A percentile compares a stretch with the other conserved stretches of the same genome.
phyloP scores from a whole-genome alignment of 30 jellyfish, hydroid and myxozoan species.

The Catostylus mosaicus region DNA sequence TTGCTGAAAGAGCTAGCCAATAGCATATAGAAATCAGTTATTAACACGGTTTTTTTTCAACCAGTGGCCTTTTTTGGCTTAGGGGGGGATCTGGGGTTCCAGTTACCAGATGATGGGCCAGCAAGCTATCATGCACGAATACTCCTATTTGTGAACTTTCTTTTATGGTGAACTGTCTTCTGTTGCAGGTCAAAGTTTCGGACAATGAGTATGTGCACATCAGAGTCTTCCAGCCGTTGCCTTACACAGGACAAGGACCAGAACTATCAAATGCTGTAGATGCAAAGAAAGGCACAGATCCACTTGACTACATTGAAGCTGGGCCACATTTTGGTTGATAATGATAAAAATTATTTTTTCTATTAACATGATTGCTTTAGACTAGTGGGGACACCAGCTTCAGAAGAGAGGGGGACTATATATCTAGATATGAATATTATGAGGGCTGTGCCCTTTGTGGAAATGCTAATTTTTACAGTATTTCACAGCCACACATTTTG shows the following conservation, averaged over 20 bases:
- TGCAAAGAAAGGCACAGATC: neutral
- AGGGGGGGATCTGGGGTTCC: too few relatives aligned
- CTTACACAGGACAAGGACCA: conserved; percentile 19
- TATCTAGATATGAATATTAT: too few relatives aligned
- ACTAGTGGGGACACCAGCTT: too few relatives aligned
- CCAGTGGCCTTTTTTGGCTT: too few relatives aligned
- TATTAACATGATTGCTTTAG: too few relatives aligned
- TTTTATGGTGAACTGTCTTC: neutral
- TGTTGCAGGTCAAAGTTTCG: conserved; percentile 64
- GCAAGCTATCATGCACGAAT: neutral
- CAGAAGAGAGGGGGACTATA: too few relatives aligned
- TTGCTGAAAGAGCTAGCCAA: too few relatives aligned
- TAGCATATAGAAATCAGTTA: too few relatives aligned
- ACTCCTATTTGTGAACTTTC: neutral
- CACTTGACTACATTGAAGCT: conserved; percentile 2
- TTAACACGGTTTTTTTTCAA: too few relatives aligned
- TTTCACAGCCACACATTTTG: too few relatives aligned
- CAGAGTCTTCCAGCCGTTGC: conserved; percentile 75
- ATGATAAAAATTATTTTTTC: neutral
- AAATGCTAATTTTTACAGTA: too few relatives aligned
- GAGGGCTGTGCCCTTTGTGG: too few relatives aligned
- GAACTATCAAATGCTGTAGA: conserved; percentile 9
- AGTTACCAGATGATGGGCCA: neutral
- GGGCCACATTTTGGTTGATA: neutral
- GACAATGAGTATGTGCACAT: conserved; percentile 58